Base-by-base conservation (phyloP, 2,113 vertebrate genomes). In the mouse (Mus musculus) region DNA sequence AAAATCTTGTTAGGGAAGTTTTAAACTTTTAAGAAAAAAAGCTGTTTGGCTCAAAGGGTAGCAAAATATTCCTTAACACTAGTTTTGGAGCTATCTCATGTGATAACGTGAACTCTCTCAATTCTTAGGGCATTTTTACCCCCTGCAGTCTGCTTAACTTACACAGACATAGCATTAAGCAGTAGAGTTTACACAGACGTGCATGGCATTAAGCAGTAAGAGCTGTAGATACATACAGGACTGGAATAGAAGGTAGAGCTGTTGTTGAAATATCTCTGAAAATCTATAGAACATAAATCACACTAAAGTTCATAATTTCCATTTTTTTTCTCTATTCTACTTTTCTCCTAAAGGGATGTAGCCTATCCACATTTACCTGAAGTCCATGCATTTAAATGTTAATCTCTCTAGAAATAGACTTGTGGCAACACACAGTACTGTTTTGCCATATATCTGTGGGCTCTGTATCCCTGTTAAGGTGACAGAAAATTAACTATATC, bases 11-110 rank as follows among this genome's bases (percentile, higher is more conserved):
- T 88, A 90, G 71, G 59, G 54, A 90, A 91, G 28, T 92, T 96
- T 86, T 81, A 93, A 93, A 82, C 39, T 84, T 94, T 54, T 88
- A 93, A 93, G 78, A 65, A 46, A 46, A 85, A 92, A 69, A 19
- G 2, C 28, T 17, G 76, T 4, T 87, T 94, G 52, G 19, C 61
- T 93, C 36, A 96, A 73, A 86, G 3, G 61, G 19, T 92, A 90
- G 42, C 77, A 28, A 65, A 67, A 59, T 72, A 11, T 82, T 94
- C 89, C 65, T 89, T 71, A 39, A 54, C 3, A 84, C 33, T 96
- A 46, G 63, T 42, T 81, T 6, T 76, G 42, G 94, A 6, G 12
- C 7, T 80, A 30, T 86, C 12, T 95, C 59, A 76, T 59, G 20
- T 72, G 88, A 90, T 78, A 46, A 84, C 33, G 22, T 90, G 28